These are phyloP conservation scores for Tridacna crocea DNA, from an alignment of 2,888 invertebrate species.

Conservation along the genomic window DNA sequence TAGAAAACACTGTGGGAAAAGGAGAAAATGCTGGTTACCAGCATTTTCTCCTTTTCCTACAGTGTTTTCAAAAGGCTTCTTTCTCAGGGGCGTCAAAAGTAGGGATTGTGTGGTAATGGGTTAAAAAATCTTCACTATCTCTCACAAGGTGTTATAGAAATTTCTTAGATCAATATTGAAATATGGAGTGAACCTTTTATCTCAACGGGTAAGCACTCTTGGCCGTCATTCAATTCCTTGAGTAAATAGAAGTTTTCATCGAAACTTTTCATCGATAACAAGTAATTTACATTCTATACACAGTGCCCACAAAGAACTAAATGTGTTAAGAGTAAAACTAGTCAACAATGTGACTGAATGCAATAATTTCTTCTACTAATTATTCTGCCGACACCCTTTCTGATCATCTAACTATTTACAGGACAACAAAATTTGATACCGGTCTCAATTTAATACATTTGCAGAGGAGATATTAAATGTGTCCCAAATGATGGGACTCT, in stretches of 20 bases:
- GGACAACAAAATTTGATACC: too few relatives aligned
- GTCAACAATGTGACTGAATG: slow-evolving; percentile 11
- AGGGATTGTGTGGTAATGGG: too few relatives aligned
- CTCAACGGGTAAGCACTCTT: slow-evolving; percentile 50
- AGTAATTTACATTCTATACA: slow-evolving; percentile 38
- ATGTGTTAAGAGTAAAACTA: slow-evolving; percentile 35
- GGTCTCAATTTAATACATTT: too few relatives aligned
- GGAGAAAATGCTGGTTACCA: too few relatives aligned
- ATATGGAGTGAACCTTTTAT: slow-evolving; percentile 57
- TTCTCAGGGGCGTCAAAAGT: too few relatives aligned
- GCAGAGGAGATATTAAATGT: too few relatives aligned
- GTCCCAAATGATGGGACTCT: too few relatives aligned
- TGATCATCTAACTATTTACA: too few relatives aligned
- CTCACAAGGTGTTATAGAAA: slow-evolving; percentile 49
- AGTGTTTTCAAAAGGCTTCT: too few relatives aligned
- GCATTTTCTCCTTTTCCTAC: too few relatives aligned
- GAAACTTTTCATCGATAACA: slow-evolving; percentile 59
- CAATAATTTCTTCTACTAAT: neutral
- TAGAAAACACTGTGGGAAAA: too few relatives aligned
- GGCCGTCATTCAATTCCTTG: slow-evolving; percentile 55
- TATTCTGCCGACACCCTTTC: neutral
- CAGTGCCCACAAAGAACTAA: slow-evolving; percentile 27
- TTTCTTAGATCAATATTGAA: slow-evolving; percentile 59
- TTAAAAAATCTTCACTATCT: slow-evolving; percentile 48
- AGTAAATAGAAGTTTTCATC: slow-evolving; percentile 60